Conservation (phyloP, 2,888 invertebrate genomes). For the Beris morrisii region DNA sequence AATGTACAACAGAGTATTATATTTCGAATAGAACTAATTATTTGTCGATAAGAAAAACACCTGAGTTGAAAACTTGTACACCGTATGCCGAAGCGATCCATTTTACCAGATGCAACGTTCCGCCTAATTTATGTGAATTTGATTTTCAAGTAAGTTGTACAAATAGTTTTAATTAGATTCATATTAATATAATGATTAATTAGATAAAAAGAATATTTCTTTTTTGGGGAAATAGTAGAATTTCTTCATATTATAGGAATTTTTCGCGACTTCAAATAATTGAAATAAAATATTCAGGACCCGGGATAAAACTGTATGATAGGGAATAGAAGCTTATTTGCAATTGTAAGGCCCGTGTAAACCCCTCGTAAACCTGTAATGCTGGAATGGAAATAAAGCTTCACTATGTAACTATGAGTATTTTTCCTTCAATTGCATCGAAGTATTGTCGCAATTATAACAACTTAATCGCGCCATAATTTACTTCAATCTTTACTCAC, state of each 20-base stretch:
- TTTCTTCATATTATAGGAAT: background rate
- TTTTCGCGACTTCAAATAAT: background rate
- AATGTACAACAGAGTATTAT: constrained; percentile 59
- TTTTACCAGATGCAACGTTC: constrained; percentile 54
- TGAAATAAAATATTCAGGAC: too few species aligned
- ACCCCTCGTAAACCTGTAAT: too few species aligned
- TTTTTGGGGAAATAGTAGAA: background rate
- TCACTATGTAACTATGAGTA: too few species aligned
- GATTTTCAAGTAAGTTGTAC: constrained; percentile 48
- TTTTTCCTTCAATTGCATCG: too few species aligned
- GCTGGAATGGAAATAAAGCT: too few species aligned
- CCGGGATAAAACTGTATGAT: too few species aligned
- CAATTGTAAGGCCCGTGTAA: too few species aligned
- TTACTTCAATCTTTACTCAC: too few species aligned
- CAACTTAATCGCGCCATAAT: too few species aligned
- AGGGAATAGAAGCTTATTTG: too few species aligned
- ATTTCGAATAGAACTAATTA: constrained; percentile 54
- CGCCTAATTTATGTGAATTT: constrained; percentile 54
- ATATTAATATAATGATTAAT: background rate
- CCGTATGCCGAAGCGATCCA: constrained; percentile 55
- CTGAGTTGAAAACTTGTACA: constrained; percentile 53
- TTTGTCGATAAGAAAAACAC: constrained; percentile 54
- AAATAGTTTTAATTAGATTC: background rate
- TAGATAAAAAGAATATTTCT: background rate
- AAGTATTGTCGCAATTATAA: too few species aligned